Conservation (phyloP, 1,140 invertebrate species). For the Metaphire vulgaris region DNA sequence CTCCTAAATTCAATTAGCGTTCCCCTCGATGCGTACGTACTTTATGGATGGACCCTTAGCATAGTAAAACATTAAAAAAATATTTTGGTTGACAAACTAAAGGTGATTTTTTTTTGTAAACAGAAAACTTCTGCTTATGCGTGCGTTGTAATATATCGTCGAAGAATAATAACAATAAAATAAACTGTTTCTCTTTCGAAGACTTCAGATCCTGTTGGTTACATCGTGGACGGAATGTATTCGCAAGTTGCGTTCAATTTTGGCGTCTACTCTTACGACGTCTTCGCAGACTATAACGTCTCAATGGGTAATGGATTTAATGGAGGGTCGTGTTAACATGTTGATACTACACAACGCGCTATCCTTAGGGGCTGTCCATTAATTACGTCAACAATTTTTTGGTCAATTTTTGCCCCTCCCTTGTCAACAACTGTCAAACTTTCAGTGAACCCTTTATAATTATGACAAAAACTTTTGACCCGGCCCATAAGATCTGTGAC, state of each 20-base stretch:
- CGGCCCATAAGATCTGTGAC: not conserved
- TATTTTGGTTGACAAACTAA: no score
- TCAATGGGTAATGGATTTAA: slow-evolving; percentile 26
- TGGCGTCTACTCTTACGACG: slow-evolving; percentile 1
- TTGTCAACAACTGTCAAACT: no score
- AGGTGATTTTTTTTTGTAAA: no score
- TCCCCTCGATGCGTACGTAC: no score
- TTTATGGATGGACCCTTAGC: no score
- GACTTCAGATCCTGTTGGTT: slow-evolving; percentile 24
- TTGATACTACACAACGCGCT: not conserved
- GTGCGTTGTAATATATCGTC: no score
- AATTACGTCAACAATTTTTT: not conserved
- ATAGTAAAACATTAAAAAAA: no score
- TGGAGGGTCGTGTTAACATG: not conserved
- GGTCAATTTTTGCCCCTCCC: not conserved
- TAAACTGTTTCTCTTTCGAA: not conserved
- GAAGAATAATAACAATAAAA: no score
- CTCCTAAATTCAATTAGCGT: no score
- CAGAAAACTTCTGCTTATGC: no score
- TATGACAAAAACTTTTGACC: not conserved
- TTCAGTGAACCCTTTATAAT: no score
- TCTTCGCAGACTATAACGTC: slow-evolving; percentile 10
- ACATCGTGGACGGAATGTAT: slow-evolving; percentile 30
- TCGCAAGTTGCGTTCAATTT: slow-evolving; percentile 6
- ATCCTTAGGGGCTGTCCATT: not conserved